Base-by-base conservation (phyloP, 2,888 invertebrate species). In the Netelia inedita region DNA sequence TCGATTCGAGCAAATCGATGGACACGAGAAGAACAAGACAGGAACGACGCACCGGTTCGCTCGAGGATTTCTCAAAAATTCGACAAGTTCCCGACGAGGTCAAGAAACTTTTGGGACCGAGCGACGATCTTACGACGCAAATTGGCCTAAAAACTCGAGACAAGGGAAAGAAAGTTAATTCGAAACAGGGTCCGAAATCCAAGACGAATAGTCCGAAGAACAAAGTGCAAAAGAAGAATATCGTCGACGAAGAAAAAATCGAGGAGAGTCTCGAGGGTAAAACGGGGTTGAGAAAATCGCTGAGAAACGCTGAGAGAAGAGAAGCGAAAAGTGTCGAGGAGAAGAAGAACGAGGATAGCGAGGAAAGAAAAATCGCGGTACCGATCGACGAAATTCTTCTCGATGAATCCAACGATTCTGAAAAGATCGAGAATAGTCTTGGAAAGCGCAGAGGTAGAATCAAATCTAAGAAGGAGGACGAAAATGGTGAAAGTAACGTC, bases 271-370 rank as follows among this genome's bases (percentile, higher is more conserved):
- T 2, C n/a, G 74, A 72, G 35, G 75, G 35, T 76, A 85, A 55
- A 82, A 65, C 76, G 6, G 41, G 53, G 0, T n/a, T 89, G 66
- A 90, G 90, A 68, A 92, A 91, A 65, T 92, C 91, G 0, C 84
- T 88, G 53, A 91, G 91, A 65, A 91, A 87, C 21, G 69, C 83
- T 0, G 90, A 90, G 0, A 92, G 87, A 73, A 90, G 87, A 35
- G 65, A 23, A 14, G 50, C 9, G 1, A 61, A 8, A n/a, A 41
- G n/a, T 10, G 72, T 81, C 0, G 65, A 78, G 1, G 79, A 85
- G 0, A 72, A 75, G 65, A 10, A n/a, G 16, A 66, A 11, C 8
- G n/a, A 83, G 76, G 73, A 74, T 50, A 69, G 61, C 41, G 72
- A 68, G 19, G 41, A 28, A 2, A 35, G 61, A 57, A 76, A 83